phyloP scores from a whole-genome alignment of 2,113 vertebrate genomes.

The Chaetorhynchus papuensis region DNA sequence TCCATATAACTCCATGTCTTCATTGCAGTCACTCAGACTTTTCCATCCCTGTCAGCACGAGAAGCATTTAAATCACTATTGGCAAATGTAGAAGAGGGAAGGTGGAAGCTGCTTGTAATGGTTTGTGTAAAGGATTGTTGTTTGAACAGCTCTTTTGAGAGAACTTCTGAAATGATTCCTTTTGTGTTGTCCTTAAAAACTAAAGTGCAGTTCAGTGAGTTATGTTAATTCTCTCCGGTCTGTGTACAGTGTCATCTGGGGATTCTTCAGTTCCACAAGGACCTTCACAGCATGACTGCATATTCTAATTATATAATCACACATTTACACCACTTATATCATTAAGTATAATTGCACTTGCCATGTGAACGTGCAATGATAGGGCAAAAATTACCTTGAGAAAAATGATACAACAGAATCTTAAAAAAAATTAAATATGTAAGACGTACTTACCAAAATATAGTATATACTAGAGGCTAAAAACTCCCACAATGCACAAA shows the following conservation, averaged over 20 bases:
- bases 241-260: neutral
- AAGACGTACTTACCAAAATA: neutral
- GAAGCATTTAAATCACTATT: neutral
- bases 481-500: neutral
- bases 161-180: neutral
- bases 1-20: neutral
- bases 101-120: neutral
- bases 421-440: neutral
- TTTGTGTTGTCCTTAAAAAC: neutral
- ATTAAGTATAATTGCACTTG: conserved; percentile 53
- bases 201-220: neutral
- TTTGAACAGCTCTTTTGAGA: neutral
- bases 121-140: neutral
- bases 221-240: neutral
- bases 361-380: neutral
- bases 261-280: conserved; percentile 11
- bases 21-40: neutral
- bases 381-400: conserved; percentile 18
- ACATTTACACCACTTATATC: conserved; percentile 44
- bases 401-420: neutral
- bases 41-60: neutral
- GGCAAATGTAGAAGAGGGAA: neutral
- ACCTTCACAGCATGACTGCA: conserved; percentile 36
- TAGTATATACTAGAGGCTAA: neutral
- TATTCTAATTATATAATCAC: conserved; percentile 54